Conservation (phyloP, 2,113 vertebrate species). For the Rhinogobius similis region DNA sequence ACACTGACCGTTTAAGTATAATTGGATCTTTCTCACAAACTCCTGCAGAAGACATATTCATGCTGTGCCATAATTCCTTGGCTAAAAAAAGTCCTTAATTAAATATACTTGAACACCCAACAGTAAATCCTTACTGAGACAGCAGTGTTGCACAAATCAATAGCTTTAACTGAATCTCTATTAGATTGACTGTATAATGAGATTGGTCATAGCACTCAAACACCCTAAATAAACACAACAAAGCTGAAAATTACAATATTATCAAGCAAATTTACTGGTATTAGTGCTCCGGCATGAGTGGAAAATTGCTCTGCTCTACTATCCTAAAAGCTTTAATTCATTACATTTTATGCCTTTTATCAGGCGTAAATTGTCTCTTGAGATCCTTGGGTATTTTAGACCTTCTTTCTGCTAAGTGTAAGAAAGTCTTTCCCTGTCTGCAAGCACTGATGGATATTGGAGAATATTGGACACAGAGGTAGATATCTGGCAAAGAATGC, state of each 20-base stretch:
- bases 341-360: constrained; percentile 13
- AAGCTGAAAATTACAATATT: constrained; percentile 12
- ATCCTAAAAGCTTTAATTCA: constrained; percentile 12
- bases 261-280: constrained; percentile 10
- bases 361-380: constrained; percentile 6
- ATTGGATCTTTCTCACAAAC: background rate
- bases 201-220: constrained; percentile 9
- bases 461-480: background rate
- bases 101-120: background rate
- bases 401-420: background rate
- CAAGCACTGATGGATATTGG: background rate
- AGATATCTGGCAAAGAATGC: background rate
- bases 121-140: constrained; percentile 1
- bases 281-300: constrained; percentile 4
- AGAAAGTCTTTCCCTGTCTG: background rate
- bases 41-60: background rate
- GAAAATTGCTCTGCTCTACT: constrained; percentile 11
- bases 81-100: background rate
- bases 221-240: constrained; percentile 9
- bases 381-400: constrained; percentile 7
- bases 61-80: background rate
- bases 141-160: background rate
- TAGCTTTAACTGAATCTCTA: constrained; percentile 7
- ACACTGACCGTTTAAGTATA: background rate
- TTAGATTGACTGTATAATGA: constrained; percentile 13